phyloP scores from a whole-genome alignment of 2,888 invertebrate species.

The Adela reaumurella region DNA sequence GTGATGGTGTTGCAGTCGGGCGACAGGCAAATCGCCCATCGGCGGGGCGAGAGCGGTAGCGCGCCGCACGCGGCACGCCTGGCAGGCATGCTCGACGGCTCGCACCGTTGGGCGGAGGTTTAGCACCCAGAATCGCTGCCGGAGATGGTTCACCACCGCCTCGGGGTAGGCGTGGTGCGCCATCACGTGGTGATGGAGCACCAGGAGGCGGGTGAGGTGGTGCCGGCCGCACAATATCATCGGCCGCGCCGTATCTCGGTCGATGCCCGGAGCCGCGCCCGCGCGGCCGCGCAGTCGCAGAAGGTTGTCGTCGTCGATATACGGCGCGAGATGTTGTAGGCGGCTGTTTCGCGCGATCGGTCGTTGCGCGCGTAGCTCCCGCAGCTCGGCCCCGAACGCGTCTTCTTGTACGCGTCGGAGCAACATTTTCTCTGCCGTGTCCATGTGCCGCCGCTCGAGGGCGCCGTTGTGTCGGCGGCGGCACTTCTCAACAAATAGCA shows the following conservation, averaged over 20 bases:
- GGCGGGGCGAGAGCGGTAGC: neutral
- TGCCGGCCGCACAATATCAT: slow-evolving; percentile 8
- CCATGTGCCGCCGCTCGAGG: neutral
- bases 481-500: neutral
- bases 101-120: slow-evolving; percentile 4
- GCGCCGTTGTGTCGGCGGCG: neutral
- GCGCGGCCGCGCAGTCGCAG: neutral
- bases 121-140: slow-evolving; percentile 5
- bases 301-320: neutral
- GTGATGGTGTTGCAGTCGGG: slow-evolving; percentile 2
- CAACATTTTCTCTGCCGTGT: neutral
- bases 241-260: slow-evolving; percentile 1
- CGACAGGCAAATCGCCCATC: slow-evolving; percentile 1
- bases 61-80: neutral
- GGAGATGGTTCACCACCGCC: slow-evolving; percentile 6
- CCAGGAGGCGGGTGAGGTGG: slow-evolving; percentile 4
- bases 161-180: slow-evolving; percentile 4
- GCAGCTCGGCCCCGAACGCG: neutral
- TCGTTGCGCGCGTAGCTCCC: neutral
- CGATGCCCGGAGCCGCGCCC: neutral
- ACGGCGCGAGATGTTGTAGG: neutral
- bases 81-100: slow-evolving; percentile 1
- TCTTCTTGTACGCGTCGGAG: neutral
- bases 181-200: slow-evolving; percentile 4
- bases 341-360: neutral